phyloP scores from a whole-genome alignment of 53 echinoderm and acorn worm species.

The Pentamera pediparva region DNA sequence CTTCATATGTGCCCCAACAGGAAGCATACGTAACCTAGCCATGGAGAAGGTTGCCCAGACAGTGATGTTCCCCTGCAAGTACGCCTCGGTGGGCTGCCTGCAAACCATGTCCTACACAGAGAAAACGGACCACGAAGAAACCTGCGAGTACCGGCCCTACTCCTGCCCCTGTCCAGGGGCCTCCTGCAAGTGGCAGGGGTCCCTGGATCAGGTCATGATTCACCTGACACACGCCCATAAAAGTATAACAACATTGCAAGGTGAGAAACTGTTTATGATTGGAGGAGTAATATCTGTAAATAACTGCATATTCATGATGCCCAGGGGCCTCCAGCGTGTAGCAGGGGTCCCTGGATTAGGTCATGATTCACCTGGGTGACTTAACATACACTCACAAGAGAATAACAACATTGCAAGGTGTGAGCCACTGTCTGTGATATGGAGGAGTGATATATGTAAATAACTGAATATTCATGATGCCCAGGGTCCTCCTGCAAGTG shows the following conservation, averaged over 20 bases:
- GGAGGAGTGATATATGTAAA: too few relatives aligned
- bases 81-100: constrained; percentile 79
- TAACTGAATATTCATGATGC: too few relatives aligned
- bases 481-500: too few relatives aligned
- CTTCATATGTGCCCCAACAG: constrained; percentile 45
- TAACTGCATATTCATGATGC: too few relatives aligned
- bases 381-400: constrained; percentile 98
- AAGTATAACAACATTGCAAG: constrained; percentile 98
- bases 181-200: constrained; percentile 96
- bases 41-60: constrained; percentile 99
- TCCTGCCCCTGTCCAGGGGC: constrained; percentile 96
- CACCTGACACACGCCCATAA: constrained; percentile 97
- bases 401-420: constrained; percentile 97
- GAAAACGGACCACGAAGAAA: constrained; percentile 94
- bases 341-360: constrained; percentile 93
- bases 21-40: constrained; percentile 92
- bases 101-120: constrained; percentile 95
- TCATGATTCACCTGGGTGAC: constrained; percentile 95
- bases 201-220: constrained; percentile 91
- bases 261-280: constrained; percentile 26
- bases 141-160: constrained; percentile 93
- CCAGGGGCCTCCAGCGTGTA: too few relatives aligned
- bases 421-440: neutral
- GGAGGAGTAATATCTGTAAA: too few relatives aligned
- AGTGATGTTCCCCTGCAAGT: constrained; percentile 98